These are phyloP conservation scores for Ophiodon elongatus DNA, from an alignment of 2,113 vertebrate genomes.

Conservation along the genomic window DNA sequence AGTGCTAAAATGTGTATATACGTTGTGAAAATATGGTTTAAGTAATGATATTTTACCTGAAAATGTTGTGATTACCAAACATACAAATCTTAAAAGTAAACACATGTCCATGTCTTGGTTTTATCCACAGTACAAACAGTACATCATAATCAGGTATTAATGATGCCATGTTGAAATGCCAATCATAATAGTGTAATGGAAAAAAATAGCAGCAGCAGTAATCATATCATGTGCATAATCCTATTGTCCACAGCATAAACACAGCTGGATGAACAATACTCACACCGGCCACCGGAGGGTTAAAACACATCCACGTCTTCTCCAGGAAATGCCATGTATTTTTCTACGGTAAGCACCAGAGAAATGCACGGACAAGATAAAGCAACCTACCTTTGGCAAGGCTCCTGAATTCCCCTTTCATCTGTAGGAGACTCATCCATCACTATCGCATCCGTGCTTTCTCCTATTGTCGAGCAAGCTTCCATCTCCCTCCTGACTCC, in stretches of 20 bases:
- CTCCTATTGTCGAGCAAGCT: conserved; percentile 68
- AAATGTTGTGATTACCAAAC: background rate
- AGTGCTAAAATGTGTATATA: background rate
- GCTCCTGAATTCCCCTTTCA: conserved; percentile 70
- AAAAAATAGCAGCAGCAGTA: background rate
- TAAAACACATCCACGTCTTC: conserved; percentile 6
- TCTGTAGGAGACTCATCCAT: conserved; percentile 77
- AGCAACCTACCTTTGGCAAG: conserved; percentile 77
- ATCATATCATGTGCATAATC: conserved; percentile 10
- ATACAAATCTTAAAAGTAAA: conserved; percentile 28
- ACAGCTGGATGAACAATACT: conserved; percentile 50
- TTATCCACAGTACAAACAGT: conserved; percentile 1
- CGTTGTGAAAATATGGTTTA: background rate
- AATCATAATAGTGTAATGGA: background rate
- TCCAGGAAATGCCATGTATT: background rate
- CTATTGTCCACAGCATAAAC: conserved; percentile 23
- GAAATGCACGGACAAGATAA: conserved; percentile 13
- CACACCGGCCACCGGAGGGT: conserved; percentile 23
- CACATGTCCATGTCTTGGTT: background rate
- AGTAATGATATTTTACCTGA: background rate
- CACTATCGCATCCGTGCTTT: conserved; percentile 79
- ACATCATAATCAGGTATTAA: background rate
- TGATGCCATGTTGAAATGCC: background rate
- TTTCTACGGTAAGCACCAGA: background rate
- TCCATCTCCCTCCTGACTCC: conserved; percentile 73